These are phyloP conservation scores for Trogon melanurus DNA, from an alignment of 2,113 vertebrate species.

Conservation along the genomic window DNA sequence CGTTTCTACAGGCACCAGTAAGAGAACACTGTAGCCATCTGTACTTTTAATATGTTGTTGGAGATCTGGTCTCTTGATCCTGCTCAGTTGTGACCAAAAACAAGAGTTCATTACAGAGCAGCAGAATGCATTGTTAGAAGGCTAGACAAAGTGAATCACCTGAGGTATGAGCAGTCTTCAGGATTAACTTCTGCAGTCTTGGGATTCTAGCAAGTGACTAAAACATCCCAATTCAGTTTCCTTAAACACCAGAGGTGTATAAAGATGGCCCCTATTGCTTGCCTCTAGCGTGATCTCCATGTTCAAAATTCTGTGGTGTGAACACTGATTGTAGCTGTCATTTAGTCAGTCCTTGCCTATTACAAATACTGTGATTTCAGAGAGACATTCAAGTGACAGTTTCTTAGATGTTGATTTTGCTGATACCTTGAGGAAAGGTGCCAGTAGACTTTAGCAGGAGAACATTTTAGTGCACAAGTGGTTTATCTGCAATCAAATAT, in stretches of 20 bases:
- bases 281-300: not conserved
- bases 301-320: not conserved
- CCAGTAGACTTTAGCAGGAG: not conserved
- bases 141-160: not conserved
- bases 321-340: not conserved
- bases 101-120: not conserved
- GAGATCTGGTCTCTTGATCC: not conserved
- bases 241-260: rapidly evolving
- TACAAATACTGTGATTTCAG: not conserved
- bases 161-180: not conserved
- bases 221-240: not conserved
- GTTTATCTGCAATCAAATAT: not conserved
- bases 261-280: not conserved
- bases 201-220: not conserved
- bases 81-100: not conserved
- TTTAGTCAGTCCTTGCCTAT: not conserved
- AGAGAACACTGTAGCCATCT: not conserved
- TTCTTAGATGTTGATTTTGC: not conserved
- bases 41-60: rapidly evolving
- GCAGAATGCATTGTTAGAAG: not conserved
- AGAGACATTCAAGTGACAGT: not conserved
- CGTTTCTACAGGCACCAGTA: not conserved
- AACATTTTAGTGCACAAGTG: not conserved
- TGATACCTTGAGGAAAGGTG: not conserved
- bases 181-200: not conserved